phyloP scores from a whole-genome alignment of 2,888 invertebrate species.

The Dromius quadrimaculatus region DNA sequence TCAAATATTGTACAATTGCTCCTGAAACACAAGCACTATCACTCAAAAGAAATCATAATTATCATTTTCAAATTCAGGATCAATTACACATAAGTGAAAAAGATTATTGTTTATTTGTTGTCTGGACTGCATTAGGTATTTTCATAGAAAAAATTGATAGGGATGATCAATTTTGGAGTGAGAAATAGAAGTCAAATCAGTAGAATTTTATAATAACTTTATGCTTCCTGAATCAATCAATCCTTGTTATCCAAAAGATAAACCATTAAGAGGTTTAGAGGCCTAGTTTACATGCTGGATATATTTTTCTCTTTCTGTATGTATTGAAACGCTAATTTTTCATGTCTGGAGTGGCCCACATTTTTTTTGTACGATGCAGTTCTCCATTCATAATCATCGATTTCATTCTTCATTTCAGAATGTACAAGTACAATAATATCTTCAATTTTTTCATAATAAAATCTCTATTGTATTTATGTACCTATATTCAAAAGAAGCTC shows the following conservation, averaged over 20 bases:
- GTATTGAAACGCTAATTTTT: too few relatives aligned
- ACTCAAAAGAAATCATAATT: not conserved
- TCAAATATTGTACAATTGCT: not conserved
- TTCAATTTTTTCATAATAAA: too few relatives aligned
- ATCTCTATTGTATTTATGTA: too few relatives aligned
- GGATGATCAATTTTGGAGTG: not conserved
- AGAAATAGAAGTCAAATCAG: not conserved
- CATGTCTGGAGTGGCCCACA: too few relatives aligned
- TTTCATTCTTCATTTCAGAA: too few relatives aligned
- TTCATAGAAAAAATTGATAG: not conserved
- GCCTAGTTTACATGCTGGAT: too few relatives aligned
- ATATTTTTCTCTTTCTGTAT: too few relatives aligned
- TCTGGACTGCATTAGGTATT: not conserved
- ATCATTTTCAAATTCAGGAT: not conserved
- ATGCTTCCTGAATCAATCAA: not conserved
- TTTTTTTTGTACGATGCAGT: too few relatives aligned
- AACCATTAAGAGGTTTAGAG: not conserved
- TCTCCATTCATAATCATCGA: too few relatives aligned
- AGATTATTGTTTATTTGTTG: not conserved
- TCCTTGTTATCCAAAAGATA: not conserved
- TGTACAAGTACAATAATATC: too few relatives aligned
- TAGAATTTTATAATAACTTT: not conserved
- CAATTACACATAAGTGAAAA: not conserved
- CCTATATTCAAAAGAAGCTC: too few relatives aligned
- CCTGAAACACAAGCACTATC: not conserved